These are phyloP conservation scores for Margarornis squamiger DNA, from an alignment of 2,797 vertebrate genomes.

Conservation along the genomic window DNA sequence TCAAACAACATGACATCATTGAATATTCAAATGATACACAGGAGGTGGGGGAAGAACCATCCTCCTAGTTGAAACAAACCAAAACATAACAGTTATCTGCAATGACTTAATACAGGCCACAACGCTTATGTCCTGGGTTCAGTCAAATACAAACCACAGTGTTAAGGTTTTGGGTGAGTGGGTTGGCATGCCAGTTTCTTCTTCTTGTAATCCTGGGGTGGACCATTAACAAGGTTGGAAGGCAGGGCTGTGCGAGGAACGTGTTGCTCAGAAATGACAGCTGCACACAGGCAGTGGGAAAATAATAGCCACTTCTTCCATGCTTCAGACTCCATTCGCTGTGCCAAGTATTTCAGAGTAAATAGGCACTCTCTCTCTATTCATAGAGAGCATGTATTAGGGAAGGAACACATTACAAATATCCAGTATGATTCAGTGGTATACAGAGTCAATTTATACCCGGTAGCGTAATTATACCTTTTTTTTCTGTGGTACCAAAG, in stretches of 20 bases:
- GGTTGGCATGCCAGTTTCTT: not conserved
- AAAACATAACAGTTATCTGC: not conserved
- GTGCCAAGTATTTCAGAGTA: constrained; percentile 39
- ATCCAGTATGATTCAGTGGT: constrained; percentile 62
- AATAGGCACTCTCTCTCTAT: constrained; percentile 53
- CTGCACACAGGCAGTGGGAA: constrained; percentile 36
- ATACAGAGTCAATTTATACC: constrained; percentile 58
- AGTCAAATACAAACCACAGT: not conserved
- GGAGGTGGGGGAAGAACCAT: not conserved
- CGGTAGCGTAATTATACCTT: constrained; percentile 14
- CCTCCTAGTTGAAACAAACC: not conserved
- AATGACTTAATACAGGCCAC: not conserved
- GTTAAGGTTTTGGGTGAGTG: not conserved
- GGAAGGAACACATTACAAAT: constrained; percentile 64
- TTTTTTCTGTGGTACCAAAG: constrained; percentile 28
- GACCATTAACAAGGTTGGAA: not conserved
- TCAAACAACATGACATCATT: constrained; percentile 42
- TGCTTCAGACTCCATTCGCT: constrained; percentile 5
- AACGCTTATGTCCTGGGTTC: not conserved
- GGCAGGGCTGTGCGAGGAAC: not conserved
- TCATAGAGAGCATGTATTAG: constrained; percentile 65
- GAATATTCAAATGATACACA: constrained; percentile 35
- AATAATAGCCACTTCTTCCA: constrained; percentile 62
- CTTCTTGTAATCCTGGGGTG: not conserved
- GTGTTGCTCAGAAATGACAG: constrained; percentile 44